These are phyloP conservation scores for Mesitornis unicolor DNA, from an alignment of 2,113 vertebrate species.

Conservation along the genomic window DNA sequence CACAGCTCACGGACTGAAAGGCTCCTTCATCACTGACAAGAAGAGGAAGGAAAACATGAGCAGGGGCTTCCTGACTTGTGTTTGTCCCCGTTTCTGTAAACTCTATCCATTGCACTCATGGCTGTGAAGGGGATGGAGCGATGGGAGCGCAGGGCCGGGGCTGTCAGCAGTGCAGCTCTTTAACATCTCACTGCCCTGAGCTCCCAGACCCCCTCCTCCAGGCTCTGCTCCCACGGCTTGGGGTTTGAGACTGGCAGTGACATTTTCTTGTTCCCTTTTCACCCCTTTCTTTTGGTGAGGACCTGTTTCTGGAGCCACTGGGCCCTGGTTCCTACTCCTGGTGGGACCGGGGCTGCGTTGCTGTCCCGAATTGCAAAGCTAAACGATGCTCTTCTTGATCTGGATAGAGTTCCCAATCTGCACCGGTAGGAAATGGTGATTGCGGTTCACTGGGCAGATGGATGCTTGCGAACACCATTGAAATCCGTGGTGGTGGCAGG, in stretches of 20 bases:
- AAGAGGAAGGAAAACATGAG: background rate
- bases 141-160: background rate
- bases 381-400: background rate
- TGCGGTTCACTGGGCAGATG: background rate
- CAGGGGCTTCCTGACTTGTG: background rate
- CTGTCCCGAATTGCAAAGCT: rapidly evolving
- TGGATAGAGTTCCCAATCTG: background rate
- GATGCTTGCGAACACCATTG: background rate
- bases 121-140: background rate
- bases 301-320: background rate
- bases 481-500: background rate
- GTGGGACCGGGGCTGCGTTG: background rate
- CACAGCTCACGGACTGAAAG: constrained; percentile 39
- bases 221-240: background rate
- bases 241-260: background rate
- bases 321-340: background rate
- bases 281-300: rapidly evolving
- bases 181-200: background rate
- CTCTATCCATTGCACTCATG: background rate
- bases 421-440: background rate
- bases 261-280: rapidly evolving
- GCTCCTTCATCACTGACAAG: constrained; percentile 36
- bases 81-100: background rate
- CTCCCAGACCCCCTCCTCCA: background rate
- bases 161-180: background rate